phyloP scores from a whole-genome alignment of 1,140 invertebrate genomes.

The Drosophila grimshawi region DNA sequence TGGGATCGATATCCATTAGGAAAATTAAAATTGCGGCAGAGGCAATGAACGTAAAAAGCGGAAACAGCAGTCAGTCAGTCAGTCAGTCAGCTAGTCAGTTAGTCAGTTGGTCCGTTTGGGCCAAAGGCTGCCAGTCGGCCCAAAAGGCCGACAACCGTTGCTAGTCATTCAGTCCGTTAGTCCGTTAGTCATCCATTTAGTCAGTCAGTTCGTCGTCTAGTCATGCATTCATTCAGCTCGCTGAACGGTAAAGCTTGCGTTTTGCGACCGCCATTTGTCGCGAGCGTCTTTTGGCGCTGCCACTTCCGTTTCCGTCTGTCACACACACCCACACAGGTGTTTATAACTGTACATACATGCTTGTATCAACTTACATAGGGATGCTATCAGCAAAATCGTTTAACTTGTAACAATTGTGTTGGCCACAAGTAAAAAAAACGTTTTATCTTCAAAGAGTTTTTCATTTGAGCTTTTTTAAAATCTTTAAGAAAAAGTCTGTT shows the following conservation, averaged over 20 bases:
- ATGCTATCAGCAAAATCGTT: not conserved
- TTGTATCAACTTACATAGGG: slow-evolving; percentile 15
- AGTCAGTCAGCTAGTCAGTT: slow-evolving; percentile 48
- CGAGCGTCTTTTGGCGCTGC: slow-evolving; percentile 39
- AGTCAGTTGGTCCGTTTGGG: slow-evolving; percentile 3
- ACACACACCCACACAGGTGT: slow-evolving; percentile 5
- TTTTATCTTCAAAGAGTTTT: not conserved
- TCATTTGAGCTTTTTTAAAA: too few species aligned
- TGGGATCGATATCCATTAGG: slow-evolving; percentile 84
- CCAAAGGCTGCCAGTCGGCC: not conserved
- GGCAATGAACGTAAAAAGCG: slow-evolving; percentile 84
- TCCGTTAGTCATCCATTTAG: slow-evolving; percentile 3
- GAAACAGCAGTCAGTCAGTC: slow-evolving; percentile 73
- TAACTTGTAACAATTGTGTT: not conserved
- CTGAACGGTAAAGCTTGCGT: slow-evolving; percentile 1
- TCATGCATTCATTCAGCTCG: slow-evolving; percentile 21
- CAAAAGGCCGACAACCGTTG: slow-evolving; percentile 1
- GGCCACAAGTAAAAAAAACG: not conserved
- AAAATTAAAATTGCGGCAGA: slow-evolving; percentile 85
- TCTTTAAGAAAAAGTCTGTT: too few species aligned
- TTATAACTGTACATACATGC: not conserved
- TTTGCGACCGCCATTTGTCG: slow-evolving; percentile 52
- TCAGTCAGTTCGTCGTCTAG: slow-evolving; percentile 6
- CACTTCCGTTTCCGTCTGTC: slow-evolving; percentile 60
- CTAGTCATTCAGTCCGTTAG: slow-evolving; percentile 18